A percentile compares a stretch with the other conserved stretches of the same genome.
phyloP scores from a whole-genome alignment of 1,140 invertebrate genomes.

The Drosophila santomea region DNA sequence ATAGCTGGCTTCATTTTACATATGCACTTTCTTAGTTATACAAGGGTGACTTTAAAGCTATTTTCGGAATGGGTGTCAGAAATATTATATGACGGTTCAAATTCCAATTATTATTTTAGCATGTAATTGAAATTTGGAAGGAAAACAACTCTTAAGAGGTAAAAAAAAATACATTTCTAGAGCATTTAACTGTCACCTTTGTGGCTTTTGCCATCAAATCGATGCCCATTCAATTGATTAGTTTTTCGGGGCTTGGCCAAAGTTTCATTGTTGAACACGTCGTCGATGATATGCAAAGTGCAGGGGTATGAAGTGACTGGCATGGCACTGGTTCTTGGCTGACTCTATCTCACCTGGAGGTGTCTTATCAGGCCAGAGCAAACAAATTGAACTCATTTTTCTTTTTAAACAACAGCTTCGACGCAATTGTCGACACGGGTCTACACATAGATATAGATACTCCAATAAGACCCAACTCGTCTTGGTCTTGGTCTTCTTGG shows the following conservation, averaged over 20 bases:
- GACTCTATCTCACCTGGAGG: slow-evolving; percentile 32
- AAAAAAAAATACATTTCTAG: not conserved
- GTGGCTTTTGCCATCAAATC: not conserved
- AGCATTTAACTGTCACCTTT: not conserved
- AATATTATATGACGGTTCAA: too few relatives aligned
- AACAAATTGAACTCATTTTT: slow-evolving; percentile 83
- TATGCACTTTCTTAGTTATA: not conserved
- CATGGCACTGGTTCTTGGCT: slow-evolving; percentile 52
- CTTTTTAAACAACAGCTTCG: slow-evolving; percentile 74
- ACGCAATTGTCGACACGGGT: slow-evolving; percentile 66
- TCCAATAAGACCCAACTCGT: slow-evolving; percentile 71
- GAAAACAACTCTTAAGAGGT: too few relatives aligned
- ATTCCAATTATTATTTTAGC: too few relatives aligned
- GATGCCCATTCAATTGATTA: slow-evolving; percentile 59
- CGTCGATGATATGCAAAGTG: slow-evolving; percentile 66
- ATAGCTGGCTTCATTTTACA: not conserved
- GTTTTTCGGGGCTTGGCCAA: slow-evolving; percentile 47
- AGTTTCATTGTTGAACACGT: slow-evolving; percentile 46
- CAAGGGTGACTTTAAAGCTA: not conserved
- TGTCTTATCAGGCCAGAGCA: slow-evolving; percentile 47
- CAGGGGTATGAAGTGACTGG: slow-evolving; percentile 10
- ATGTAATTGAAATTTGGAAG: too few relatives aligned
- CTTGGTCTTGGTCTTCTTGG: slow-evolving; percentile 51
- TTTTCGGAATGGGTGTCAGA: slow-evolving; percentile 1
- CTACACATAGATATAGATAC: slow-evolving; percentile 52